Evolutionary conservation across 2,113 vertebrate species (phyloP).

Genomic region (Erythrolamprus reginae): DNA sequence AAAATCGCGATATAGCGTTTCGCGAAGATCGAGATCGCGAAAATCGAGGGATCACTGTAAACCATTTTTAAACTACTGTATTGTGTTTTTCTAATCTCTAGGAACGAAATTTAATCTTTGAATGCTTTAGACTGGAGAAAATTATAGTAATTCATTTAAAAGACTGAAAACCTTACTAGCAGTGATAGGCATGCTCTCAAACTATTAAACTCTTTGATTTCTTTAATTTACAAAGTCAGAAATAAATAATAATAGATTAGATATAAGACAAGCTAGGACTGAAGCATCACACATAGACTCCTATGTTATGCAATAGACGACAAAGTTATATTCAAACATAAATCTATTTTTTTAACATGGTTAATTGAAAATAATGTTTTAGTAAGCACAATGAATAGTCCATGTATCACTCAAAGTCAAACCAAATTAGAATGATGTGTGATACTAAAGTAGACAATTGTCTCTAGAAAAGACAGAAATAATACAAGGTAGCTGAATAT

Average conservation of each 20-base stretch:
- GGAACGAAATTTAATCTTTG: slow-evolving; percentile 32
- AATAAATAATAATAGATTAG: slow-evolving; percentile 31
- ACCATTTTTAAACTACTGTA: no score
- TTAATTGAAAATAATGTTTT: not conserved
- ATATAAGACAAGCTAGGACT: slow-evolving; percentile 4
- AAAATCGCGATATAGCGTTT: no score
- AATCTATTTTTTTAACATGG: not conserved
- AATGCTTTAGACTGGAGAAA: slow-evolving; percentile 46
- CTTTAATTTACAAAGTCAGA: not conserved
- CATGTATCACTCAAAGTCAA: not conserved
- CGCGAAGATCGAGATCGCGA: no score
- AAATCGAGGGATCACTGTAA: no score
- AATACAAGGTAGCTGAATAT: not conserved
- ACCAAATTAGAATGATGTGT: not conserved
- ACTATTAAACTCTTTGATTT: slow-evolving; percentile 14
- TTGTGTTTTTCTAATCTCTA: slow-evolving; percentile 40
- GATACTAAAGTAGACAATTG: not conserved
- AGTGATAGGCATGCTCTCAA: not conserved
- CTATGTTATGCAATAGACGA: not conserved
- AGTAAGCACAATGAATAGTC: not conserved
- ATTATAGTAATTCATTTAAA: slow-evolving; percentile 58
- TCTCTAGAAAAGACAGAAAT: not conserved
- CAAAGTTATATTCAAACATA: not conserved
- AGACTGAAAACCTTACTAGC: slow-evolving; percentile 28
- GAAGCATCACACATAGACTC: not conserved